Evolutionary conservation across 2,113 vertebrate species (phyloP), one percentile per base, ranked within the genome.

Genomic region (Nothoprocta pentlandii): DNA sequence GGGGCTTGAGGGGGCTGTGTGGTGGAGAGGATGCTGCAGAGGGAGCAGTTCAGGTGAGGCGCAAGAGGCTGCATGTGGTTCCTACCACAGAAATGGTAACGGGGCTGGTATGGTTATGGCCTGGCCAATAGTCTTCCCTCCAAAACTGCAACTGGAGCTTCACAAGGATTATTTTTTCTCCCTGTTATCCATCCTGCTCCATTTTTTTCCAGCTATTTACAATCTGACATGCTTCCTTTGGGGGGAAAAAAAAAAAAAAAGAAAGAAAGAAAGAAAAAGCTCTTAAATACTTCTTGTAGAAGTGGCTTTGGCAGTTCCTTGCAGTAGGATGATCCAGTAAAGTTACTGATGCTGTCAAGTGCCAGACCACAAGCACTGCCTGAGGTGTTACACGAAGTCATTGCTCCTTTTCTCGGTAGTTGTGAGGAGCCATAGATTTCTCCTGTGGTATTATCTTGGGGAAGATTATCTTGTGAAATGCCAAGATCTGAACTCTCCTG

Each of bases 231-330:
- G 78, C n/a, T 26, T 56, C 58, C 83, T 54, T 83, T 73, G 74
- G 21, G 21, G 19, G 36, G 36, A 8, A 39, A 39, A 39, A 39
- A 39, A 39, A 39, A 44, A 44, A 44, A 22, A 49, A 49, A 49
- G 5, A 49, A 47, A 47, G 10, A 42, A 42, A 42, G 10, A 42
- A 62, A 62, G 10, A 85, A 89, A 62, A 61, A 82, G 23, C 10
- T 28, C 17, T 32, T 30, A 49, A 79, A 81, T 71, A 69, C 3
- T n/a, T 34, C 69, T 74, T 19, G 12, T 0, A 25, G 79, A 62
- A 90, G 61, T 58, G 61, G 80, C 36, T 89, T 87, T 73, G 80
- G 51, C 58, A 75, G 54, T 42, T 80, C 89, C 80, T 61, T 36
- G 39, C 56, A 74, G 63, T 26, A 91, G 66, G 80, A 63, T 59